These are phyloP conservation scores for human (Homo sapiens) DNA, from an alignment of 2,113 vertebrate species.

Conservation along the genomic window GRCh38 chr1:71467501-71468000, in stretches of 20 bases:
- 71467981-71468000: constrained; percentile 38
- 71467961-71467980: constrained; percentile 48
- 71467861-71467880: constrained; percentile 73
- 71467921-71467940: constrained; percentile 54
- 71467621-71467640: constrained; percentile 78
- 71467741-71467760: constrained; percentile 64
- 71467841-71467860: constrained; percentile 72
- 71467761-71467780: constrained; percentile 75
- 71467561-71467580: constrained; percentile 83
- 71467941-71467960: constrained; percentile 60
- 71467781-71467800: constrained; percentile 66
- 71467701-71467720: constrained; percentile 73
- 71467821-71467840: constrained; percentile 70
- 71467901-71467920: constrained; percentile 68
- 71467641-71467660: constrained; percentile 79
- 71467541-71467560: constrained; percentile 80
- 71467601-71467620: constrained; percentile 69
- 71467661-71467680: constrained; percentile 59
- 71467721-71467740: constrained; percentile 73
- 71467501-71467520: constrained; percentile 78
- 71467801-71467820: constrained; percentile 73
- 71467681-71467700: constrained; percentile 80
- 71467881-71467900: constrained; percentile 43
- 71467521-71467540: constrained; percentile 82
- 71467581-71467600: constrained; percentile 80